These are phyloP conservation scores for Palythoa grandis DNA, from an alignment of 92 coral and sea anemone genomes.

Conservation along the genomic window DNA sequence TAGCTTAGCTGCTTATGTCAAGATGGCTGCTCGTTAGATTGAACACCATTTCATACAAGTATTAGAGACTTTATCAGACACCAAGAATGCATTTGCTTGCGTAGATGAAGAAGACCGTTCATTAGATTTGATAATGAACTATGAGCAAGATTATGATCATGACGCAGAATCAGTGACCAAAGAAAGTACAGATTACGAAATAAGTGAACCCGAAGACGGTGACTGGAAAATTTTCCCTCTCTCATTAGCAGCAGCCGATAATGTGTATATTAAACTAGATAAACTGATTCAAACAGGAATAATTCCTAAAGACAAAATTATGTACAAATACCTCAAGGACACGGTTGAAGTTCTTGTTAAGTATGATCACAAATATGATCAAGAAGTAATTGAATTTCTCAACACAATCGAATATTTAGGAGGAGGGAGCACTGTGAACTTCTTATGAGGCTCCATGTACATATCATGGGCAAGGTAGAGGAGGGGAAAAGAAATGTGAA, in stretches of 20 bases:
- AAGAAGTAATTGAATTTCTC: conserved; percentile 40
- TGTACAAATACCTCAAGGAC: conserved; percentile 43
- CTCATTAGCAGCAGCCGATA: conserved; percentile 43
- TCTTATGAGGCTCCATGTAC: conserved; percentile 52
- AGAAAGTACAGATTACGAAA: background rate
- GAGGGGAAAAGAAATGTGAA: conserved; percentile 49
- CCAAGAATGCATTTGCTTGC: conserved; percentile 27
- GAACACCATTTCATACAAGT: too few relatives aligned
- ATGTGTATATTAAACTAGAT: conserved; percentile 48
- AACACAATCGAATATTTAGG: conserved; percentile 45
- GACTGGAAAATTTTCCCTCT: conserved; percentile 45
- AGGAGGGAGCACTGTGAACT: conserved; percentile 35
- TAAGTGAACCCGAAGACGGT: conserved; percentile 37
- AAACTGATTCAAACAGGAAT: conserved; percentile 44
- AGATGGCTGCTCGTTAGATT: too few relatives aligned
- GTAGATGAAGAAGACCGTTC: conserved; percentile 5
- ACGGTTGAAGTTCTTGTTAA: conserved; percentile 29
- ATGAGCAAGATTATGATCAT: conserved; percentile 14
- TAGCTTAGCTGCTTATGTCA: too few relatives aligned
- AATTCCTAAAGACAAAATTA: conserved; percentile 34
- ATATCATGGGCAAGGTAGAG: conserved; percentile 58
- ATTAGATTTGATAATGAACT: background rate
- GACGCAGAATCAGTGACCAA: conserved; percentile 10
- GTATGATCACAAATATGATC: conserved; percentile 29
- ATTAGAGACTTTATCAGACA: too few relatives aligned